A percentile compares a stretch with the other conserved stretches of the same genome.
Conservation (phyloP, 2,797 vertebrate genomes). For the Coranthus polyacanthus region DNA sequence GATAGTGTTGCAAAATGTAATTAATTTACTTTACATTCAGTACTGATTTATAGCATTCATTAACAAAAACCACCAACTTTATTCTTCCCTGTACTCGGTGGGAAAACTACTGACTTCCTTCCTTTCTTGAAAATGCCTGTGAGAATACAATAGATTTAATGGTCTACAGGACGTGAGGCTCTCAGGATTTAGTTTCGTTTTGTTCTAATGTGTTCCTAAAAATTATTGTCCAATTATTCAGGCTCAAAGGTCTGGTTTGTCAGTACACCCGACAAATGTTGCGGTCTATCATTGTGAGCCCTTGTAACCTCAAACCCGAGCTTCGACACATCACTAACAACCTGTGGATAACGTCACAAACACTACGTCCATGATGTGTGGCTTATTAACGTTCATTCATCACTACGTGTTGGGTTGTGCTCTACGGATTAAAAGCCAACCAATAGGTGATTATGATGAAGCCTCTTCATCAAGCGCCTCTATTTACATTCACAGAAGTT, state of each 20-base stretch:
- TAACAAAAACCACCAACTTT: too few species aligned
- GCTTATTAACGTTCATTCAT: slow-evolving; percentile 28
- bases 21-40: neutral
- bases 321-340: neutral
- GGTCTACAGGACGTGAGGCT: neutral
- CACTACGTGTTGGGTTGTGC: slow-evolving; percentile 16
- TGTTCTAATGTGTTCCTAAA: neutral
- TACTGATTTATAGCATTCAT: neutral
- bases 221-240: neutral
- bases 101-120: neutral
- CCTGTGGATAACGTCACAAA: too few species aligned
- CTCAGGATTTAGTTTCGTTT: neutral
- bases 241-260: neutral
- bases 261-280: too few species aligned
- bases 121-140: neutral
- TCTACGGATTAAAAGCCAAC: slow-evolving; percentile 16
- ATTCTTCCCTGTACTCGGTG: neutral
- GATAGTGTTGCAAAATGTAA: neutral
- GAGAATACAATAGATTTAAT: neutral
- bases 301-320: neutral
- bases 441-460: slow-evolving; percentile 29
- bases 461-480: slow-evolving; percentile 44
- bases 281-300: too few species aligned
- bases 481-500: slow-evolving; percentile 58
- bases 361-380: neutral